Percentiles rank a stretch among this genome's conserved stretches.
Evolutionary conservation across 53 echinoderm and acorn worm genomes (phyloP).

Genomic region (Holothuria scabra): DNA sequence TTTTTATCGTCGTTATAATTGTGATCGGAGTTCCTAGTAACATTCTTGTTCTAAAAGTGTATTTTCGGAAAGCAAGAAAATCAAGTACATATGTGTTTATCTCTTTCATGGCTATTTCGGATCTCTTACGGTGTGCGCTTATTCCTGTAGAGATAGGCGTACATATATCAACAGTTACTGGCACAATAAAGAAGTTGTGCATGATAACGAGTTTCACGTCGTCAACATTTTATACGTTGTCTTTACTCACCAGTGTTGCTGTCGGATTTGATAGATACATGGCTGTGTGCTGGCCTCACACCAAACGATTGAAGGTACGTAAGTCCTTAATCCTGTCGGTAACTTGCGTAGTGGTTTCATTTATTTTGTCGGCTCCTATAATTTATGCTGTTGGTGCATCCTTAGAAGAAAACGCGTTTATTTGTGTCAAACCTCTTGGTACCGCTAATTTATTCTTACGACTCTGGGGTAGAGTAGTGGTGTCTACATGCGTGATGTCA

Average conservation of each 20-base stretch:
- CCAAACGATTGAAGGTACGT: not conserved
- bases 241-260: not conserved
- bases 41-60: not conserved
- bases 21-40: slow-evolving; percentile 16
- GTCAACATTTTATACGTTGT: not conserved
- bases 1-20: too few relatives aligned
- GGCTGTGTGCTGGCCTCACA: slow-evolving; percentile 6
- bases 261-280: slow-evolving; percentile 8
- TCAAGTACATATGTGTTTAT: slow-evolving; percentile 22
- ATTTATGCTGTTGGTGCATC: too few relatives aligned
- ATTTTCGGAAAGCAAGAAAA: not conserved
- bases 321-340: not conserved
- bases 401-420: too few relatives aligned
- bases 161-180: not conserved
- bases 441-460: too few relatives aligned
- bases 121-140: not conserved
- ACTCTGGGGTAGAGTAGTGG: too few relatives aligned
- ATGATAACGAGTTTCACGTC: not conserved
- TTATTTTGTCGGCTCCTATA: too few relatives aligned
- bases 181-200: not conserved
- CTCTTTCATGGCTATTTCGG: slow-evolving; percentile 12
- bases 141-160: not conserved
- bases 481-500: not conserved
- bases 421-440: too few relatives aligned
- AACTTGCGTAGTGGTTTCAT: not conserved